A percentile compares a stretch with the other conserved stretches of the same genome.
Conservation (phyloP, 1,140 invertebrate species). For the Drosophila busckii region DNA sequence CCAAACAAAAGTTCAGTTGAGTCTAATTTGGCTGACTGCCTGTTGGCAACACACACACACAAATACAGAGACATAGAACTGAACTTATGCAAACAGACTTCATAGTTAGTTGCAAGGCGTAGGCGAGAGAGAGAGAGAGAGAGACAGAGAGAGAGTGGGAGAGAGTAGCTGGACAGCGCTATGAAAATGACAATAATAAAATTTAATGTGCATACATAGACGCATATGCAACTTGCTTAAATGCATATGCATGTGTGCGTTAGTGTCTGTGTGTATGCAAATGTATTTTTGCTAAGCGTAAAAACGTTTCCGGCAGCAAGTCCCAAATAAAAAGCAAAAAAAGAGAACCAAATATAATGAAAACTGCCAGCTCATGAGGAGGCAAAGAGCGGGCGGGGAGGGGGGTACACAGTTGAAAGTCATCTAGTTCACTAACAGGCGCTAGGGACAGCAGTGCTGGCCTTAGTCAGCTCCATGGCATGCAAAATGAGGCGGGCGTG, state of each 20-base stretch:
- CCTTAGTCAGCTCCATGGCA: slow-evolving; percentile 58
- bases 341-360: slow-evolving; percentile 6
- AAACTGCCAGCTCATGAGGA: slow-evolving; percentile 48
- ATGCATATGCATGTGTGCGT: slow-evolving; percentile 2
- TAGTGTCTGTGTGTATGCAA: slow-evolving; percentile 44
- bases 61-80: slow-evolving; percentile 22
- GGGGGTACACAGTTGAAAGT: slow-evolving; percentile 56
- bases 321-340: slow-evolving; percentile 3
- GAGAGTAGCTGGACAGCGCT: slow-evolving; percentile 30
- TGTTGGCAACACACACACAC: slow-evolving; percentile 33
- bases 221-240: slow-evolving; percentile 46
- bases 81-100: slow-evolving; percentile 58
- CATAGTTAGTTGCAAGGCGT: slow-evolving; percentile 44
- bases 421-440: slow-evolving; percentile 50
- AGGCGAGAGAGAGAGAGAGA: not conserved
- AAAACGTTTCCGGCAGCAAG: slow-evolving; percentile 67
- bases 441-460: not conserved
- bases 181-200: slow-evolving; percentile 78
- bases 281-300: slow-evolving; percentile 68
- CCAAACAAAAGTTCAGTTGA: slow-evolving; percentile 68
- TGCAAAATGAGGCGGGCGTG: slow-evolving; percentile 35
- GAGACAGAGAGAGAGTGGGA: not conserved
- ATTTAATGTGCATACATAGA: slow-evolving; percentile 73
- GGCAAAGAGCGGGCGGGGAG: slow-evolving; percentile 7
- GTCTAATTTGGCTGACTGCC: slow-evolving; percentile 64